Percentiles rank a stretch among this genome's conserved stretches.
phyloP scores from a whole-genome alignment of 2,797 vertebrate species.

The Acomys russatus region DNA sequence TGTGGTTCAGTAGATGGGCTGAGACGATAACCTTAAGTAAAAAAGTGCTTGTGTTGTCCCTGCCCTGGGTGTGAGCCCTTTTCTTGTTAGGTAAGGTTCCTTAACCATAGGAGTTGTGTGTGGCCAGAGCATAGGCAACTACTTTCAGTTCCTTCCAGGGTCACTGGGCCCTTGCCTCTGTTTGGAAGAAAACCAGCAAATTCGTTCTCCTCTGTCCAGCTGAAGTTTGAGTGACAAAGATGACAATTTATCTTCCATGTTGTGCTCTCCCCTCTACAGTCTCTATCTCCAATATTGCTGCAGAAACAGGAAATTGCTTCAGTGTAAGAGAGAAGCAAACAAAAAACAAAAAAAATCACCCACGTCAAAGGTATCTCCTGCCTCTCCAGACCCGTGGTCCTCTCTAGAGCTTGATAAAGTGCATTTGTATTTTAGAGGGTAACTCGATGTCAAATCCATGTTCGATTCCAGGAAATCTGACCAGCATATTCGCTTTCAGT shows the following conservation, averaged over 20 bases:
- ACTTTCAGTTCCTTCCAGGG: neutral
- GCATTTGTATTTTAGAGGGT: neutral
- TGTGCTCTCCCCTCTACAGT: neutral
- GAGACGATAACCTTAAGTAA: neutral
- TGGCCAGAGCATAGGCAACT: neutral
- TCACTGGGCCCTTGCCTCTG: neutral
- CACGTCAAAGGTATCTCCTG: neutral
- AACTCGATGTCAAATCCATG: neutral
- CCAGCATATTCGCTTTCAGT: neutral
- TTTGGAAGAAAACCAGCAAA: neutral
- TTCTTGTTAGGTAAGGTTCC: neutral
- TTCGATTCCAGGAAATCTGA: slow-evolving; percentile 41
- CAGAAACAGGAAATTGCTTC: neutral
- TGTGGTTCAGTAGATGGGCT: too few species aligned
- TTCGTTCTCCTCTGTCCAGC: neutral
- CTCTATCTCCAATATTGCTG: neutral
- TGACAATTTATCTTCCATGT: neutral
- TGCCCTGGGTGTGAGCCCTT: neutral
- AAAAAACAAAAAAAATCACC: neutral
- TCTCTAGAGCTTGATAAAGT: neutral
- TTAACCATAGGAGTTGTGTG: neutral
- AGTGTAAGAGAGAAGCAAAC: neutral
- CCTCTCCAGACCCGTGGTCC: neutral
- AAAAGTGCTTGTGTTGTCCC: neutral
- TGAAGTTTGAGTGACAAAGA: neutral